These are phyloP conservation scores for Rhyzopertha dominica DNA, from an alignment of 1,140 invertebrate genomes.

Conservation along the genomic window DNA sequence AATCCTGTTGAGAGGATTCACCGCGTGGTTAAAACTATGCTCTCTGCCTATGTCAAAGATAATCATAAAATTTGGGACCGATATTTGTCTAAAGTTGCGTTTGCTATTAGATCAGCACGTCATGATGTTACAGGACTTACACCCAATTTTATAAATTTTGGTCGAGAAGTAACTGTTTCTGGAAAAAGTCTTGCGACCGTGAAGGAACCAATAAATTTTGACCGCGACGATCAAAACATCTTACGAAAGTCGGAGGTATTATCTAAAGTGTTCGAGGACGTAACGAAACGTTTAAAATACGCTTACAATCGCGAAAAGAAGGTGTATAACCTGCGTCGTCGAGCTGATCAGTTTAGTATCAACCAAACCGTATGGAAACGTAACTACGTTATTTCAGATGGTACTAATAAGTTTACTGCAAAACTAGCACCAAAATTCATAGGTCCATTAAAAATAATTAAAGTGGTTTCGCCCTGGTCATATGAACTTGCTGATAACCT, in stretches of 20 bases:
- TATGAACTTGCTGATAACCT: slow-evolving; percentile 8
- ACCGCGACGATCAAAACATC: too few species aligned
- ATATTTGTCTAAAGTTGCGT: slow-evolving; percentile 22
- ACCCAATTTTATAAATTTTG: slow-evolving; percentile 25
- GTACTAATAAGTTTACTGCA: too few species aligned
- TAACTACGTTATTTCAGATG: too few species aligned
- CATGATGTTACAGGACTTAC: slow-evolving; percentile 36
- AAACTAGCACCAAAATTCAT: too few species aligned
- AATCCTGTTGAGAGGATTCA: slow-evolving; percentile 25
- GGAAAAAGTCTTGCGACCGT: slow-evolving; percentile 1
- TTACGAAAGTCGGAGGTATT: too few species aligned
- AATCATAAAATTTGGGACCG: slow-evolving; percentile 37
- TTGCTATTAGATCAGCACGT: slow-evolving; percentile 31
- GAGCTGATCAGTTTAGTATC: too few species aligned
- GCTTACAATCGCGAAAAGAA: too few species aligned
- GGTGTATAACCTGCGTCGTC: too few species aligned
- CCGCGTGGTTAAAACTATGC: slow-evolving; percentile 32
- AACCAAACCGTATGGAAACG: too few species aligned
- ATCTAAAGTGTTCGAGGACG: too few species aligned
- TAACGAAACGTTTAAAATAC: too few species aligned
- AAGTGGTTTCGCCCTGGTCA: slow-evolving; percentile 13
- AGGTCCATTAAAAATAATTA: slow-evolving; percentile 4
- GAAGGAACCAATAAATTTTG: too few species aligned
- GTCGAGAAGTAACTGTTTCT: slow-evolving; percentile 7
- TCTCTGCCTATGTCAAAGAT: slow-evolving; percentile 27